These are phyloP conservation scores for Fragum whitleyi DNA, from an alignment of 2,888 invertebrate species.

Conservation along the genomic window DNA sequence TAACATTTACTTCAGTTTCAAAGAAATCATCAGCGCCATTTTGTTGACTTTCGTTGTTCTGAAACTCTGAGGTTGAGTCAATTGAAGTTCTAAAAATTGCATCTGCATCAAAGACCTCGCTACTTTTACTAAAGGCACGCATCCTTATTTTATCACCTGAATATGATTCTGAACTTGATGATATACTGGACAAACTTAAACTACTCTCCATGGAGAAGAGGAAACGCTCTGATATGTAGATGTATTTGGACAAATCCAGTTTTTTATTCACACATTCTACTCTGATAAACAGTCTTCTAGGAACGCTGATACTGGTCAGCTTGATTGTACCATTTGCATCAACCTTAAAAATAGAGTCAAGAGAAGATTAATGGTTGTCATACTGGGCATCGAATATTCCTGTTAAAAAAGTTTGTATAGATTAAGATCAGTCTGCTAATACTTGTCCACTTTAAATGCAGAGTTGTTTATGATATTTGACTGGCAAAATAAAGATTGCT, in stretches of 20 bases:
- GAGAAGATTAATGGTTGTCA: not conserved
- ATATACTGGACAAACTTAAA: not conserved
- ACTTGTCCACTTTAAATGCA: too few species aligned
- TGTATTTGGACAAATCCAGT: constrained; percentile 33
- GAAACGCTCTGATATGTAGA: constrained; percentile 50
- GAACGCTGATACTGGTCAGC: constrained; percentile 70
- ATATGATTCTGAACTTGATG: not conserved
- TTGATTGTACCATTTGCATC: constrained; percentile 58
- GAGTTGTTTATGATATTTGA: too few species aligned
- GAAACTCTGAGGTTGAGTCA: not conserved
- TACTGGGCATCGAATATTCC: too few species aligned
- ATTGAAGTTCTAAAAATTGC: not conserved
- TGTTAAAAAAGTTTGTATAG: too few species aligned
- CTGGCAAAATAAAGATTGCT: too few species aligned
- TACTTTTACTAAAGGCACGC: not conserved
- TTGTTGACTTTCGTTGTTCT: not conserved
- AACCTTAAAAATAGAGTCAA: constrained; percentile 61
- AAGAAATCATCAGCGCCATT: not conserved
- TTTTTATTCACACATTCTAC: constrained; percentile 18
- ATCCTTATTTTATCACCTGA: not conserved
- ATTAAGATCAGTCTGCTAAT: too few species aligned
- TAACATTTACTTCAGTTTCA: not conserved
- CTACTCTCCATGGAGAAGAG: constrained; percentile 34
- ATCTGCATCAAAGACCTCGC: not conserved
- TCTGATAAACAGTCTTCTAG: constrained; percentile 34